Base-by-base conservation (phyloP, 2,797 vertebrate genomes). In the Eurystomus glaucurus region DNA sequence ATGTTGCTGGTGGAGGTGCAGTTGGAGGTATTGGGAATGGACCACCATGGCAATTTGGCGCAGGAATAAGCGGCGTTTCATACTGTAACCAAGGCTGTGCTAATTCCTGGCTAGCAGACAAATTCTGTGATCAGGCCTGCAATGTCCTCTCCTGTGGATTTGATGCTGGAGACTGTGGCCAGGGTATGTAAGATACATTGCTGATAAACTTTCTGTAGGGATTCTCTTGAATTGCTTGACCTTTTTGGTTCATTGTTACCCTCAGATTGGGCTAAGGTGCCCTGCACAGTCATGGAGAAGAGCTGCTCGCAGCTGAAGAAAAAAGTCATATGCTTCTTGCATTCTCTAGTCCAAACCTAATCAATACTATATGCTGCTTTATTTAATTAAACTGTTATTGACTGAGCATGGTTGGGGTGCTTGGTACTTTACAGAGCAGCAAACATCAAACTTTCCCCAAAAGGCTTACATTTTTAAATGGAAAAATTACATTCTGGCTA, bases 41-140 rank as follows among this genome's bases (percentile, higher is more conserved):
- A 31, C 99, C 98, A 77, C 97, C 98, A 4, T 99, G 99, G 99
- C 99, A 99, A 46, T 99, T 99, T 91, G 99, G 98, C 28, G 99
- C 98, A 35, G 99, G 99, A 71, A 98, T 99, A 7, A 99, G 98
- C 5, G 99, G 99, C 4, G 94, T 98, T 80, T 99, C 99, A 5
- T 99, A 99, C 97, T 99, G 99, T 93, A 99, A 99, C 93, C 99
- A 99, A 95, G 99, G 99, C 68, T 99, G 99, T 93, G 99, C 99
- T 58, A 99, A 99, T 96, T 99, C 99, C 81, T 99, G 99, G 99
- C 98, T 99, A 29, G 99, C 99, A 2, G 99, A 99, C 97, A 99
- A 99, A 96, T 99, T 99, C 98, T 99, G 99, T 88, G 99, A 99
- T 96, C 99, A 99, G 87, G 99, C 99, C 68, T 99, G 99, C 98